A percentile compares a stretch with the other conserved stretches of the same genome.
phyloP scores from a whole-genome alignment of 2,797 vertebrate genomes.

The Mormyrops attenuatus region DNA sequence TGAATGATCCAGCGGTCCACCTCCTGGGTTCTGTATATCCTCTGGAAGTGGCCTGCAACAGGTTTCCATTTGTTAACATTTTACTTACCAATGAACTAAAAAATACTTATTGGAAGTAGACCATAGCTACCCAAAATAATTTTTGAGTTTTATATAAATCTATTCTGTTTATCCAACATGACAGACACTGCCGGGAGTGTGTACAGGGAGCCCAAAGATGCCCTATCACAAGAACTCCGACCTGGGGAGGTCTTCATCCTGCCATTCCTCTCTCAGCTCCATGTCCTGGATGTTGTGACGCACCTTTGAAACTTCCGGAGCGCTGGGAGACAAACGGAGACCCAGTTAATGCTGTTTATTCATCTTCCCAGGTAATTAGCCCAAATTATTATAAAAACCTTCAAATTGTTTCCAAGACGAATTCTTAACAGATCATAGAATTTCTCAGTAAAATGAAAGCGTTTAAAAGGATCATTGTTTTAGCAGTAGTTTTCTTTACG shows the following conservation, averaged over 20 bases:
- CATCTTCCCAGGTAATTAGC: neutral
- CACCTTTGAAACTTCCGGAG: neutral
- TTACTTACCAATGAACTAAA: neutral
- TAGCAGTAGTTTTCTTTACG: neutral
- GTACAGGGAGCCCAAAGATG: neutral
- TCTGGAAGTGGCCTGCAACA: conserved; percentile 28
- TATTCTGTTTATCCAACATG: neutral
- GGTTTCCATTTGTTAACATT: neutral
- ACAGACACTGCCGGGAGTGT: neutral
- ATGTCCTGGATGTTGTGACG: conserved; percentile 31
- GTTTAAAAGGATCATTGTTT: neutral
- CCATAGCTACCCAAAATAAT: neutral
- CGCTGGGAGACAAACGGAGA: neutral
- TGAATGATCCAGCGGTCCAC: neutral
- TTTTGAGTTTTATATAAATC: neutral
- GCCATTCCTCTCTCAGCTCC: conserved; percentile 43
- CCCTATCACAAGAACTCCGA: conserved; percentile 25
- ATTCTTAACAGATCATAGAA: neutral
- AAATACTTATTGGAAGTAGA: neutral
- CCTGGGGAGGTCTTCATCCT: conserved; percentile 38
- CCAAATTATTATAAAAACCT: neutral
- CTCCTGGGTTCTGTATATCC: conserved; percentile 11
- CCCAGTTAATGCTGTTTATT: neutral
- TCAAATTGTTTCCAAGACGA: neutral
- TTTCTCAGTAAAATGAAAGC: neutral